These are phyloP conservation scores for Balearica regulorum DNA, from an alignment of 2,797 vertebrate species.

Conservation along the genomic window DNA sequence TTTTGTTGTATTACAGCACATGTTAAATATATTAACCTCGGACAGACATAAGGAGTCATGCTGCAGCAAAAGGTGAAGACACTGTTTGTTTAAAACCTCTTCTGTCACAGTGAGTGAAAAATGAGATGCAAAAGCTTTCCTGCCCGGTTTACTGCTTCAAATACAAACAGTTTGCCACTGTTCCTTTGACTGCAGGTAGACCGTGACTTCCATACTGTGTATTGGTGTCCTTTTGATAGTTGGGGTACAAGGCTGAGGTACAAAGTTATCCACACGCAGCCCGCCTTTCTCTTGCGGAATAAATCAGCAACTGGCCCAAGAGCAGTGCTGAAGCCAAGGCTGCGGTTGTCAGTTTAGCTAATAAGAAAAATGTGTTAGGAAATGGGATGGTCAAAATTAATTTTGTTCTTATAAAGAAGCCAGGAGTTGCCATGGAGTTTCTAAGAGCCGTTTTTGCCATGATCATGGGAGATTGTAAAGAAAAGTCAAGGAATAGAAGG, in stretches of 20 bases:
- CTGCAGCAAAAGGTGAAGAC: background rate
- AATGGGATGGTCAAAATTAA: background rate
- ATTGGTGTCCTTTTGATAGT: background rate
- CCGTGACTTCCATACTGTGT: accelerated
- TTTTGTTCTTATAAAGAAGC: background rate
- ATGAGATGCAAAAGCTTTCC: background rate
- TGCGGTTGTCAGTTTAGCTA: accelerated
- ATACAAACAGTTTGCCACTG: background rate
- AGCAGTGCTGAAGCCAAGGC: background rate
- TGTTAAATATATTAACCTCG: background rate
- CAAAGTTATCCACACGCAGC: accelerated
- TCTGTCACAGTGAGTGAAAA: background rate
- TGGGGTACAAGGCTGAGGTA: accelerated
- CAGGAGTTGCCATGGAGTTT: background rate
- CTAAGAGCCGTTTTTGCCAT: background rate
- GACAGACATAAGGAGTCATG: background rate
- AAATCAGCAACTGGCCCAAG: background rate
- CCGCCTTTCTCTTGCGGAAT: accelerated
- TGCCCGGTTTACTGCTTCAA: background rate
- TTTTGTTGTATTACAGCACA: background rate
- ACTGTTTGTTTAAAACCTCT: background rate
- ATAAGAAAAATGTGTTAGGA: accelerated
- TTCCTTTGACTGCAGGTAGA: accelerated
- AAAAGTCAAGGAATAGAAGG: background rate
- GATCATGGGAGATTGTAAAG: accelerated